Conservation (phyloP, 2,797 vertebrate species). For the Parambassis ranga region DNA sequence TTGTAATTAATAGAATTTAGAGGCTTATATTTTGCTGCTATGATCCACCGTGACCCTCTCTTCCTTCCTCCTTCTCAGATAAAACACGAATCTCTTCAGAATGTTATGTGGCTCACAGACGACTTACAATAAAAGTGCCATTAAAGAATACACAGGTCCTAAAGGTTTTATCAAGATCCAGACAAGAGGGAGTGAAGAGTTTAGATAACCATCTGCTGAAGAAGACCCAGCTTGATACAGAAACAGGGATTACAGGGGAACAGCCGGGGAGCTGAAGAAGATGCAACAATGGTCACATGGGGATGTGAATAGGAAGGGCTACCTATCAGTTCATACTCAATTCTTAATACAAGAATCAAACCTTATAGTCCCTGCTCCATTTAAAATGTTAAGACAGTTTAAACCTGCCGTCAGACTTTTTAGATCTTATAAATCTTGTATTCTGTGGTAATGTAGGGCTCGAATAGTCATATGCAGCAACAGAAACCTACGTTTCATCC, state of each 20-base stretch:
- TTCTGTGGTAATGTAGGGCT: too few relatives aligned
- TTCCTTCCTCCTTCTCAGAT: neutral
- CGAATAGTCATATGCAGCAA: too few relatives aligned
- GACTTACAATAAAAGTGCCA: neutral
- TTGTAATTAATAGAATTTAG: neutral
- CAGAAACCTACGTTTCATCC: too few relatives aligned
- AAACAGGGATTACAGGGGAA: constrained; percentile 24
- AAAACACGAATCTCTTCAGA: neutral
- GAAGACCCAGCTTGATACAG: neutral
- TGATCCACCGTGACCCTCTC: neutral
- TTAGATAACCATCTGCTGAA: constrained; percentile 25
- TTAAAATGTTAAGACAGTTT: too few relatives aligned
- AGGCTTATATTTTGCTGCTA: neutral
- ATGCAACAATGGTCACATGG: neutral
- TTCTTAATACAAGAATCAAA: too few relatives aligned
- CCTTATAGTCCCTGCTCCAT: too few relatives aligned
- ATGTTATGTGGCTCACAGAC: neutral
- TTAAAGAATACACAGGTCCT: constrained; percentile 7
- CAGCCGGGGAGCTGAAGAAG: neutral
- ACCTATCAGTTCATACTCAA: too few relatives aligned
- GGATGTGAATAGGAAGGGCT: neutral
- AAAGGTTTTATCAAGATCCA: constrained; percentile 27
- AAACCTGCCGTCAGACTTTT: too few relatives aligned
- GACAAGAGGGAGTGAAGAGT: constrained; percentile 24
- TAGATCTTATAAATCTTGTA: too few relatives aligned